phyloP scores from a whole-genome alignment of 1,140 invertebrate genomes.

The Polyergus mexicanus region DNA sequence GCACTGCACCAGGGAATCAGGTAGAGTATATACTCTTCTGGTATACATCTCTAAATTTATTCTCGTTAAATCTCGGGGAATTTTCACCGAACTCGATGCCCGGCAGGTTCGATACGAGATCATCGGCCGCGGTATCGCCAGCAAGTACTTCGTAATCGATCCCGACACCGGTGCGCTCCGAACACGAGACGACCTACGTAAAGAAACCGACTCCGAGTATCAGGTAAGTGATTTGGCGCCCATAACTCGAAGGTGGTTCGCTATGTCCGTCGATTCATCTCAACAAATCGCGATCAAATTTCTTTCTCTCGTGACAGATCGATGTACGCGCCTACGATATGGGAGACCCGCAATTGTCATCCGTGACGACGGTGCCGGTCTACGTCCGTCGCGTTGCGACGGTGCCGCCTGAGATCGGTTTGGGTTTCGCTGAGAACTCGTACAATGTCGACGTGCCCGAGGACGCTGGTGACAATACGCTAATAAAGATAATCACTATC shows the following conservation, averaged over 20 bases:
- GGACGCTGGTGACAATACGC: slow-evolving; percentile 89
- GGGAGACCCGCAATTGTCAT: slow-evolving; percentile 93
- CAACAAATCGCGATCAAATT: background rate
- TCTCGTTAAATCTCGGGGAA: background rate
- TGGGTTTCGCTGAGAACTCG: slow-evolving; percentile 93
- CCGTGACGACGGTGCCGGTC: slow-evolving; percentile 92
- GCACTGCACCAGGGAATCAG: slow-evolving; percentile 93
- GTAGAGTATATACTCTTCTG: slow-evolving; percentile 82
- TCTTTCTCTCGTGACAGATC: slow-evolving; percentile 86
- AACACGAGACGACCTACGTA: slow-evolving; percentile 93
- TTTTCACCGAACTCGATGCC: slow-evolving; percentile 6
- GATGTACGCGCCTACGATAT: slow-evolving; percentile 95
- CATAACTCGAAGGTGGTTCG: background rate
- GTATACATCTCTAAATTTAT: background rate
- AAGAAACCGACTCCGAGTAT: slow-evolving; percentile 94
- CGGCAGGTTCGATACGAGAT: slow-evolving; percentile 91
- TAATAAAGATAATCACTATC: slow-evolving; percentile 91
- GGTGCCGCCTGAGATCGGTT: slow-evolving; percentile 89
- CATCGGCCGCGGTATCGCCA: slow-evolving; percentile 92
- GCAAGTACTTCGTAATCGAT: slow-evolving; percentile 95
- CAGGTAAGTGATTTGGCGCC: slow-evolving; percentile 85
- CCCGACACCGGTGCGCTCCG: slow-evolving; percentile 92
- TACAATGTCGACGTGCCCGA: slow-evolving; percentile 94
- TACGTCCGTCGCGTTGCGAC: slow-evolving; percentile 93
- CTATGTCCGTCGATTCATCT: background rate